phyloP scores from a whole-genome alignment of 2,888 invertebrate species.

The Synergus laeviventris region DNA sequence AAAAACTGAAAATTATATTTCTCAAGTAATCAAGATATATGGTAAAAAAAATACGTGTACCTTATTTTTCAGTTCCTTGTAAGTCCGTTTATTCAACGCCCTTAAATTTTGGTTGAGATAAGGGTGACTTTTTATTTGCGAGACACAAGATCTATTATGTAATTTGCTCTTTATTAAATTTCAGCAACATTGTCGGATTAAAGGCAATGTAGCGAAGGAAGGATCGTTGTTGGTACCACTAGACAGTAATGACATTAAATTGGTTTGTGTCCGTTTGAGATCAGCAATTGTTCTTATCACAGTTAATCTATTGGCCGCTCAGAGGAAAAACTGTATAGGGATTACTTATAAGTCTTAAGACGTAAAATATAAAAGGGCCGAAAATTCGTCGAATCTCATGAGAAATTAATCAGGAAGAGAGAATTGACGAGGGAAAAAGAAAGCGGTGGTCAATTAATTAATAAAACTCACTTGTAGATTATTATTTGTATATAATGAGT shows the following conservation, averaged over 20 bases:
- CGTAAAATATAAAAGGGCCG: neutral
- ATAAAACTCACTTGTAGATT: neutral
- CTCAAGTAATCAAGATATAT: too few relatives aligned
- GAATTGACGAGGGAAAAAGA: neutral
- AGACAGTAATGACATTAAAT: neutral
- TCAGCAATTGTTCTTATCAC: neutral
- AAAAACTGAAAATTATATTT: too few relatives aligned
- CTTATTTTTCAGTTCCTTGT: too few relatives aligned
- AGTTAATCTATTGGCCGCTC: neutral
- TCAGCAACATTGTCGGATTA: neutral
- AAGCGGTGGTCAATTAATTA: neutral
- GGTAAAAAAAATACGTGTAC: too few relatives aligned
- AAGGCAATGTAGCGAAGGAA: slow-evolving; percentile 1
- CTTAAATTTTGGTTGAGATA: neutral
- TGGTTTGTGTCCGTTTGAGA: slow-evolving; percentile 5
- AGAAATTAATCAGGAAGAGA: too few relatives aligned
- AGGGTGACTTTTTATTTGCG: neutral
- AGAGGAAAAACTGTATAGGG: neutral
- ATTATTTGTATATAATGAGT: neutral
- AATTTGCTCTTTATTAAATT: slow-evolving; percentile 2
- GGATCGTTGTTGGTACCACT: neutral
- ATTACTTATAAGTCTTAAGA: neutral
- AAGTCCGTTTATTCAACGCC: too few relatives aligned
- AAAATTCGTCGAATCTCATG: too few relatives aligned
- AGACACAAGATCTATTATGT: neutral